A percentile compares a stretch with the other conserved stretches of the same genome.
phyloP scores from a whole-genome alignment of 2,888 invertebrate genomes.

The Hydrotaea diabolus region DNA sequence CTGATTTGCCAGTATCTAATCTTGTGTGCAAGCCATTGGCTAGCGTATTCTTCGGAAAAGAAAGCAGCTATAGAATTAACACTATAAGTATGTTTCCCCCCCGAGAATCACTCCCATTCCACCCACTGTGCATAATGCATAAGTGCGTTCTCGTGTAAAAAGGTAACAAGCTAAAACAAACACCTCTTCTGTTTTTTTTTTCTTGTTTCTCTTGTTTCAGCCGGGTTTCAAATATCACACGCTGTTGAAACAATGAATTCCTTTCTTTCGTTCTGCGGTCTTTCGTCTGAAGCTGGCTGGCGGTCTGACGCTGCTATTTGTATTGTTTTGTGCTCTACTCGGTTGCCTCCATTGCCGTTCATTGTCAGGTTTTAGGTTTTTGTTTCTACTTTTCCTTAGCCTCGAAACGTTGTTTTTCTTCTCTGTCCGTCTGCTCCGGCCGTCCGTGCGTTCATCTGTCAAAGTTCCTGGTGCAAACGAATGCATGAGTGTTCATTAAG shows the following conservation, averaged over 20 bases:
- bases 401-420: background rate
- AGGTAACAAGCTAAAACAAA: conserved; percentile 25
- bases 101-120: no score
- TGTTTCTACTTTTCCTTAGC: background rate
- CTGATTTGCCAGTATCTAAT: no score
- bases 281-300: background rate
- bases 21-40: no score
- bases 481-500: conserved; percentile 7
- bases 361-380: background rate
- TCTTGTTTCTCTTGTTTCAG: background rate
- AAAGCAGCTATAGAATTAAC: no score
- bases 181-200: background rate
- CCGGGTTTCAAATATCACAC: conserved; percentile 1
- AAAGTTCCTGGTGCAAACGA: background rate
- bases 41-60: no score
- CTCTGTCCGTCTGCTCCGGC: no score
- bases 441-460: background rate
- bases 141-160: conserved; percentile 14
- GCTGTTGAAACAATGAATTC: conserved; percentile 10
- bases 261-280: background rate
- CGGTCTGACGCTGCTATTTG: no score
- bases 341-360: background rate
- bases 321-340: background rate
- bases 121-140: background rate
- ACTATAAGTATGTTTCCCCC: no score